Evolutionary conservation across 2,888 invertebrate genomes (phyloP), one percentile per base, ranked within the genome.

Genomic region (Dryobota labecula): DNA sequence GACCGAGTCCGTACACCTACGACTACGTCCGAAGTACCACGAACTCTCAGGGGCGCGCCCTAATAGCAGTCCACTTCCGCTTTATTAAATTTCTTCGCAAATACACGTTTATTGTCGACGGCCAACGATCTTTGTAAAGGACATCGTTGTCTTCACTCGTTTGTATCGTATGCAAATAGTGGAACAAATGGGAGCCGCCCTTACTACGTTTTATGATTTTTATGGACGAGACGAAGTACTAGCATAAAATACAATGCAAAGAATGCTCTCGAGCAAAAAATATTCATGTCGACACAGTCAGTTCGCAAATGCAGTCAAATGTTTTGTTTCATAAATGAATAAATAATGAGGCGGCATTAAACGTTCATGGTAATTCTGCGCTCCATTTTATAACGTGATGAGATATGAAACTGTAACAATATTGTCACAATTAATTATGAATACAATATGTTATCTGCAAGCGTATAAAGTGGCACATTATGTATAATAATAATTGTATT

Each of bases 61-160:
- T 94, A 94, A 94, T 93, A 89, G 92, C 90, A 90, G 91, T 93
- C 94, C 94, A 93, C 94, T 96, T 96, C 95, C 95, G 94, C 95
- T 93, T 95, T 96, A 96, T 95, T 96, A 96, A 95, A 96, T 96
- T 95, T 96, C 96, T 95, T 95, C 91, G 95, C 95, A 95, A 96
- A 95, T 94, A 95, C 93, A 94, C 92, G 95, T 95, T 96, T 96
- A 96, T 94, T 94, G 94, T 92, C 91, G 89, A 86, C 91, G 88
- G 87, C 92, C 93, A 89, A 90, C 92, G 93, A 94, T 94, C 94
- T 94, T 92, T 92, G 92, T 90, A 91, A 89, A 91, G 92, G 92
- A 92, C 92, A 88, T 87, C 90, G 90, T 90, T 92, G 93, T 93
- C 92, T 92, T 92, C 91, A 84, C 87, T 87, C 89, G 92, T 91